These are phyloP conservation scores for Chamaetylas fuelleborni DNA, from an alignment of 2,113 vertebrate genomes.

Conservation along the genomic window DNA sequence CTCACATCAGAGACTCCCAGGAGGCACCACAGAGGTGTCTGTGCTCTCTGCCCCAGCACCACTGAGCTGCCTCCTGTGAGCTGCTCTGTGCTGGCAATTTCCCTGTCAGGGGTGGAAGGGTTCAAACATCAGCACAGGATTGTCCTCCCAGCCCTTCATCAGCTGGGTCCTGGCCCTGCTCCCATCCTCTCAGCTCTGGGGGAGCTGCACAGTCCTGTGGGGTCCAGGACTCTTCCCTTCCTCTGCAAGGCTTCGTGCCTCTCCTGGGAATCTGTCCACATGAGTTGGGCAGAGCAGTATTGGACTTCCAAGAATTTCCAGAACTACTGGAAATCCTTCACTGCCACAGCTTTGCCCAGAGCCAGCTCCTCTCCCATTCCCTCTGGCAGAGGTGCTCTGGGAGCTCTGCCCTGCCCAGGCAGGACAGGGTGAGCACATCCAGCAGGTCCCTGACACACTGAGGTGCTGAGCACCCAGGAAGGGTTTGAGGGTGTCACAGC, in stretches of 20 bases:
- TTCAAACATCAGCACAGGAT: neutral
- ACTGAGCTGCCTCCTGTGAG: neutral
- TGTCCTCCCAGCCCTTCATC: neutral
- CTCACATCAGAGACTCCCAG: neutral
- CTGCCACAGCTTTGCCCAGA: neutral
- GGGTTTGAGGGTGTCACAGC: neutral
- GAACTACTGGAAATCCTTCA: neutral
- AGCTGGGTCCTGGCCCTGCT: neutral
- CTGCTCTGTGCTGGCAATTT: neutral
- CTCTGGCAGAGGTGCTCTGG: neutral
- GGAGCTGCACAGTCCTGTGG: neutral
- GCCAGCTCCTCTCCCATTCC: fast-evolving
- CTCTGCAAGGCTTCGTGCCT: neutral
- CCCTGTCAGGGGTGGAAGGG: neutral
- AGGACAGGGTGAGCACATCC: neutral
- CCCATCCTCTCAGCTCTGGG: neutral
- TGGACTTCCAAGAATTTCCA: neutral
- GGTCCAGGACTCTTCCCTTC: neutral
- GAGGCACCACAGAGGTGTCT: neutral
- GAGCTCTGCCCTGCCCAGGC: neutral
- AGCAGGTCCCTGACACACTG: neutral
- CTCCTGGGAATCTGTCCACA: neutral
- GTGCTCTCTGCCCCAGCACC: neutral
- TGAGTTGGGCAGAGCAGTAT: neutral
- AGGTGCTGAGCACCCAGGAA: neutral